phyloP scores from a whole-genome alignment of 2,113 vertebrate genomes.

The Chloroceryle aenea region DNA sequence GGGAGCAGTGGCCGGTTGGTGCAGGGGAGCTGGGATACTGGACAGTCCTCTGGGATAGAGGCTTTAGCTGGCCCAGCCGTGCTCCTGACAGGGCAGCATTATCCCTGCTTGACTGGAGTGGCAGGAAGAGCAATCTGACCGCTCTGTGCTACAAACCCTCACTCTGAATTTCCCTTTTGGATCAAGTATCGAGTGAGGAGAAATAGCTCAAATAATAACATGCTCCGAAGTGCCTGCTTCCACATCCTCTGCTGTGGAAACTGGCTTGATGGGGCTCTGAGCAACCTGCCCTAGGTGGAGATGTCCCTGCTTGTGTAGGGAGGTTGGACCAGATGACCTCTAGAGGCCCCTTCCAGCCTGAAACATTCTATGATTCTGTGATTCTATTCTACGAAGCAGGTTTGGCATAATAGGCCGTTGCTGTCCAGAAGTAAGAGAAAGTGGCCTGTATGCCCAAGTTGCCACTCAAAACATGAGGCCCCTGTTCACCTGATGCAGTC shows the following conservation, averaged over 20 bases:
- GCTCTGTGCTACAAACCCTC: neutral
- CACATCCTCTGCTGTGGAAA: neutral
- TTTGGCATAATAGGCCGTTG: neutral
- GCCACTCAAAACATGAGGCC: rapidly evolving
- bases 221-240: neutral
- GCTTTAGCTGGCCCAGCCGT: neutral
- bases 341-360: too few relatives aligned
- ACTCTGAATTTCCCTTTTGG: neutral
- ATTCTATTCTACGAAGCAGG: neutral
- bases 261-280: too few relatives aligned
- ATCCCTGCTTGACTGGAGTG: neutral
- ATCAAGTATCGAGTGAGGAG: neutral
- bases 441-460: neutral
- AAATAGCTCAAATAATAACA: neutral
- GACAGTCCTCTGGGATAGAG: too few relatives aligned
- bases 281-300: too few relatives aligned
- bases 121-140: neutral
- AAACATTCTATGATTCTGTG: neutral
- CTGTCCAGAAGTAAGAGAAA: neutral
- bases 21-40: neutral
- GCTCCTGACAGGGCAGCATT: neutral
- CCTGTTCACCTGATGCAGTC: neutral
- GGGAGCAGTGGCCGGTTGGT: neutral
- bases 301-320: too few relatives aligned
- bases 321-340: too few relatives aligned